These are phyloP conservation scores for Clarias fuscus DNA, from an alignment of 2,797 vertebrate species.

Conservation along the genomic window DNA sequence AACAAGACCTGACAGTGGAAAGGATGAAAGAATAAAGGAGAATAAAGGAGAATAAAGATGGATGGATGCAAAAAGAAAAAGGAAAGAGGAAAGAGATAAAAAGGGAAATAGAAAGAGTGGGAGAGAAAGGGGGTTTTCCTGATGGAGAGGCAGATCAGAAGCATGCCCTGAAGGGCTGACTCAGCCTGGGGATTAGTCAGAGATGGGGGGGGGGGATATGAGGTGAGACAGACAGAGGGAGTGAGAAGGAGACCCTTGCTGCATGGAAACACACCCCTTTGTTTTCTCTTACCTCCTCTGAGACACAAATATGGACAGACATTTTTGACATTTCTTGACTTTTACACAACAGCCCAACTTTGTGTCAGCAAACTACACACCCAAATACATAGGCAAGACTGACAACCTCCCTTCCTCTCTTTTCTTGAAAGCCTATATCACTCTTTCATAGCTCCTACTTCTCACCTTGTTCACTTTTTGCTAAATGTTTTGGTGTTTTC, in stretches of 20 bases:
- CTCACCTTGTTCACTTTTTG: neutral
- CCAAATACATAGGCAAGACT: neutral
- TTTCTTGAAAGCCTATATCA: neutral
- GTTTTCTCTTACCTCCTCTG: slow-evolving; percentile 92
- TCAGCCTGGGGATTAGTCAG: slow-evolving; percentile 96
- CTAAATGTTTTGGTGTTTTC: neutral
- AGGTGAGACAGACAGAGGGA: slow-evolving; percentile 18
- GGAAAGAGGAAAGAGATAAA: slow-evolving; percentile 36
- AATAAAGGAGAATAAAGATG: slow-evolving; percentile 21
- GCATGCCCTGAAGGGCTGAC: slow-evolving; percentile 99
- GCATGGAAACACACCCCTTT: slow-evolving; percentile 86
- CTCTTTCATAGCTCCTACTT: slow-evolving; percentile 30
- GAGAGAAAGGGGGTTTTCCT: slow-evolving; percentile 58
- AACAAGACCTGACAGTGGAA: slow-evolving; percentile 80
- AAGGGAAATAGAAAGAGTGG: slow-evolving; percentile 24
- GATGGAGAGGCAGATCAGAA: slow-evolving; percentile 89
- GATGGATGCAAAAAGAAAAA: slow-evolving; percentile 25
- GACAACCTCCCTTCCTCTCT: neutral
- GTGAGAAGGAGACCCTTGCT: slow-evolving; percentile 65
- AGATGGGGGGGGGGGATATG: slow-evolving; percentile 21
- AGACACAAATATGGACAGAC: slow-evolving; percentile 94
- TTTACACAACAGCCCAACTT: slow-evolving; percentile 81
- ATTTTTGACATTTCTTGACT: slow-evolving; percentile 87
- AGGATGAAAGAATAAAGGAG: slow-evolving; percentile 52
- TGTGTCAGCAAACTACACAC: slow-evolving; percentile 49